Conservation (phyloP, 2,888 invertebrate species). For the Anthoptus insignis region DNA sequence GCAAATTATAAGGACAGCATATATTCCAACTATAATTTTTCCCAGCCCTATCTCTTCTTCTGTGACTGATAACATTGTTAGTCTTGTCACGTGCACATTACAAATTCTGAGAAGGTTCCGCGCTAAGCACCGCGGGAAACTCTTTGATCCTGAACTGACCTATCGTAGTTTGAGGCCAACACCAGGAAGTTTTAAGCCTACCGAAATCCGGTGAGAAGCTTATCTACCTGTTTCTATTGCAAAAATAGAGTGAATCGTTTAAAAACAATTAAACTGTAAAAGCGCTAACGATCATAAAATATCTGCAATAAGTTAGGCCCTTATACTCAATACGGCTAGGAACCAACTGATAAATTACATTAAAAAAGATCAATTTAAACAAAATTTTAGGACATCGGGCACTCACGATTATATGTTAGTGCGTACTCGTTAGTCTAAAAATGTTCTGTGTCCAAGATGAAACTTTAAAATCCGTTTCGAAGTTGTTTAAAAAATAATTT, state of each 20-base stretch:
- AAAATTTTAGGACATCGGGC: too few species aligned
- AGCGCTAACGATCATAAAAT: too few species aligned
- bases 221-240: background rate
- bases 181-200: conserved; percentile 7
- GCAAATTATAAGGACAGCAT: too few species aligned
- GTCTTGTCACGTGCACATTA: conserved; percentile 71
- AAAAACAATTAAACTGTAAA: too few species aligned
- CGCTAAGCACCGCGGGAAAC: conserved; percentile 62
- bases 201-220: conserved; percentile 1
- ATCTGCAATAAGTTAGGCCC: too few species aligned
- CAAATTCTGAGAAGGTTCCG: conserved; percentile 66
- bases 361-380: too few species aligned
- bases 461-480: background rate
- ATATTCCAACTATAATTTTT: background rate
- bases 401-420: too few species aligned
- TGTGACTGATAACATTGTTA: conserved; percentile 52
- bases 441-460: too few species aligned
- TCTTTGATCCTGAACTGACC: conserved; percentile 11
- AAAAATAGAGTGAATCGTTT: too few species aligned
- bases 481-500: background rate
- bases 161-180: conserved; percentile 2
- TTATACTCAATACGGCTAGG: too few species aligned
- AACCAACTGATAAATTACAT: too few species aligned
- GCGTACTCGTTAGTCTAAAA: too few species aligned
- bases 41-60: background rate